These are phyloP conservation scores for Tinea semifulvella DNA, from an alignment of 2,888 invertebrate genomes.

Conservation along the genomic window DNA sequence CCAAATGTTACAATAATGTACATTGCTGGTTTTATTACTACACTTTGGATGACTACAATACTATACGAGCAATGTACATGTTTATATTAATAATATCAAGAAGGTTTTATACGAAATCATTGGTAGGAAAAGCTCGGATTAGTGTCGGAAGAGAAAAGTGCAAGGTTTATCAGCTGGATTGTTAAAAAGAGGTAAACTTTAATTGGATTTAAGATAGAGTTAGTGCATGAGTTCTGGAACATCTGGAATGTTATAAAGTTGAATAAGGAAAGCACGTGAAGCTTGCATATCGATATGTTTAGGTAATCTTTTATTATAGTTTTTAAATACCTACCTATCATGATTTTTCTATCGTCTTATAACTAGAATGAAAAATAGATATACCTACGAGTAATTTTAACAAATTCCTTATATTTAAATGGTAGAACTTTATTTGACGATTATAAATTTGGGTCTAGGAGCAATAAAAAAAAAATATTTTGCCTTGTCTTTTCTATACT, in stretches of 20 bases:
- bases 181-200: constrained; percentile 7
- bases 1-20: not conserved
- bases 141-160: not conserved
- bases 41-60: not conserved
- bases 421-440: too few relatives aligned
- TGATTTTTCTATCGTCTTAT: too few relatives aligned
- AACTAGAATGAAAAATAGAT: too few relatives aligned
- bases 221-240: not conserved
- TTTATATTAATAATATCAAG: not conserved
- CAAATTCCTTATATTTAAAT: too few relatives aligned
- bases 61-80: not conserved
- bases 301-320: not conserved
- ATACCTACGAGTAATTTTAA: too few relatives aligned
- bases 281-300: not conserved
- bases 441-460: too few relatives aligned
- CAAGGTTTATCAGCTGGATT: constrained; percentile 10
- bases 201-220: not conserved
- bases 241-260: not conserved
- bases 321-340: too few relatives aligned
- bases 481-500: too few relatives aligned
- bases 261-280: not conserved
- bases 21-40: constrained; percentile 1
- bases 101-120: not conserved
- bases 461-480: too few relatives aligned
- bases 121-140: not conserved